Evolutionary conservation across 2,888 invertebrate genomes (phyloP).

Genomic region (Bombylius discolor): DNA sequence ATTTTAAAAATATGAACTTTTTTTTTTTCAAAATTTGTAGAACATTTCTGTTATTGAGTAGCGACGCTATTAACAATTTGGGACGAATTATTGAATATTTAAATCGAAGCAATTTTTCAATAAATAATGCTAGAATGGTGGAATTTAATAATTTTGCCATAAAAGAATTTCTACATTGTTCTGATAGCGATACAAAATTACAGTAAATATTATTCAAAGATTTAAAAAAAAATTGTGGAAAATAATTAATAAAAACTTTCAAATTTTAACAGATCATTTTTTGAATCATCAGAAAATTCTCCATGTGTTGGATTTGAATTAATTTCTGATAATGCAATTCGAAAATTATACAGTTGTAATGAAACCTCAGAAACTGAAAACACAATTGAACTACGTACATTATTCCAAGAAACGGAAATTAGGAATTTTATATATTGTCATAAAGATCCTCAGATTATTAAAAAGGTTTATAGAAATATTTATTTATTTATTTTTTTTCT

Average conservation of each 20-base stretch:
- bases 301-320: conserved; percentile 30
- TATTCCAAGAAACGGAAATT: conserved; percentile 54
- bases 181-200: conserved; percentile 45
- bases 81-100: conserved; percentile 64
- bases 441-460: neutral
- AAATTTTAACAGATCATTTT: conserved; percentile 19
- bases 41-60: conserved; percentile 68
- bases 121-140: conserved; percentile 62
- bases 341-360: conserved; percentile 23
- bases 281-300: conserved; percentile 25
- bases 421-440: conserved; percentile 54
- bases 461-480: neutral
- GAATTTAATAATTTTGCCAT: conserved; percentile 51
- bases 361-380: no score
- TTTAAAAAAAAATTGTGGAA: neutral
- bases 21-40: conserved; percentile 23
- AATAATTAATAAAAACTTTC: no score
- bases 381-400: conserved; percentile 39
- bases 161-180: conserved; percentile 44
- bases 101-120: conserved; percentile 43
- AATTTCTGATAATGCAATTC: conserved; percentile 29
- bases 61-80: conserved; percentile 50
- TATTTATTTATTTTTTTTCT: neutral
- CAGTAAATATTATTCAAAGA: conserved; percentile 40
- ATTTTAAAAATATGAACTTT: neutral